These are phyloP conservation scores for Leistus spinibarbis DNA, from an alignment of 2,888 invertebrate species.

Conservation along the genomic window DNA sequence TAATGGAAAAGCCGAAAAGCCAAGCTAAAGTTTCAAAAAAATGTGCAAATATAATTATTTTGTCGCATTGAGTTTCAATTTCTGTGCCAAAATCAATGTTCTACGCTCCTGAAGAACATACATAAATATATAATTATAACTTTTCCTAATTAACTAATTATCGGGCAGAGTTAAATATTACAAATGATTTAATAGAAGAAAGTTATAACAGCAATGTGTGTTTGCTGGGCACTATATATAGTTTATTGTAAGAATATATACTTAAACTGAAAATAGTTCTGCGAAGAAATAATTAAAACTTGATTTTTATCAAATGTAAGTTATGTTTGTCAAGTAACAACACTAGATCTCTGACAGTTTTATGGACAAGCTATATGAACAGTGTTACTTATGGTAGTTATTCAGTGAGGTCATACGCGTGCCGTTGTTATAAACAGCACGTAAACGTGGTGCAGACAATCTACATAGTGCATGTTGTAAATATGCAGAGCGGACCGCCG, in stretches of 20 bases:
- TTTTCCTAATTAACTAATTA: too few species aligned
- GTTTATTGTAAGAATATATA: too few species aligned
- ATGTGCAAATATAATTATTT: neutral
- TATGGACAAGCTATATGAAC: neutral
- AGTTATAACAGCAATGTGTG: too few species aligned
- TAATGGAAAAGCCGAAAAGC: neutral
- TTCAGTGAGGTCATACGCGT: neutral
- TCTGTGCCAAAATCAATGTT: too few species aligned
- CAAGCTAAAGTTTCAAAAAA: neutral
- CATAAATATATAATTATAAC: too few species aligned
- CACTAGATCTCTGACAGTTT: neutral
- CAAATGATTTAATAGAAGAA: too few species aligned
- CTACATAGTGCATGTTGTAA: neutral
- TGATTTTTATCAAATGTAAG: neutral
- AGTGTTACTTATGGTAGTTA: neutral
- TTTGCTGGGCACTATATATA: too few species aligned
- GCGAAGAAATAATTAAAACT: neutral
- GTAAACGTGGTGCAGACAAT: constrained; percentile 1
- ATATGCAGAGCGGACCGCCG: neutral
- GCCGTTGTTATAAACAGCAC: neutral
- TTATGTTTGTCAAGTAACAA: neutral
- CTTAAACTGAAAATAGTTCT: too few species aligned
- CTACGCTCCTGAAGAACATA: too few species aligned
- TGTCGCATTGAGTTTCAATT: too few species aligned
- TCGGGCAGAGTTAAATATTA: too few species aligned